Conservation (phyloP, 2,888 invertebrate genomes). For the Oxytorus armatus region DNA sequence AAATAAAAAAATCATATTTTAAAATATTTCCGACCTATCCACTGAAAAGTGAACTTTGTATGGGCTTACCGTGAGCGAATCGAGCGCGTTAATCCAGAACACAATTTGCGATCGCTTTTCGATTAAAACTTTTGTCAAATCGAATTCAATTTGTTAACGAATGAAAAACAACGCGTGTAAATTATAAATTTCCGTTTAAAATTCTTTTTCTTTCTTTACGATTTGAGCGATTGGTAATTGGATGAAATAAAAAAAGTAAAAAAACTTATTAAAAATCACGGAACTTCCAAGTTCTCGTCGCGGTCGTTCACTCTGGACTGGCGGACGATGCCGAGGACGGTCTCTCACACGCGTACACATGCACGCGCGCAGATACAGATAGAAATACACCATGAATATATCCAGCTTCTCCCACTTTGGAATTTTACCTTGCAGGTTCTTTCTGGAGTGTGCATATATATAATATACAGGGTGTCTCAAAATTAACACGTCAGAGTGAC, state of each 20-base stretch:
- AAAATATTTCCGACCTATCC: no score
- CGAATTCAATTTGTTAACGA: not conserved
- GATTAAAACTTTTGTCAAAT: no score
- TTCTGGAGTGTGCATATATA: no score
- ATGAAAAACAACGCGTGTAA: no score
- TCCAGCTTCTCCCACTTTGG: conserved; percentile 75
- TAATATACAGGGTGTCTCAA: no score
- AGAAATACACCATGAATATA: conserved; percentile 41
- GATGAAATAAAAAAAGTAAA: not conserved
- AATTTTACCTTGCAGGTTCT: conserved; percentile 44
- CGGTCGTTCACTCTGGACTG: conserved; percentile 83
- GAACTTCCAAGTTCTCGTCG: conserved; percentile 71
- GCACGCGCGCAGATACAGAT: not conserved
- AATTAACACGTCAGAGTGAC: no score
- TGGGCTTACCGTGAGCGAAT: no score
- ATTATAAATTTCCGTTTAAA: not conserved
- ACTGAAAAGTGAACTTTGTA: no score
- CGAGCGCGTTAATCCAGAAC: no score
- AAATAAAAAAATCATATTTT: no score
- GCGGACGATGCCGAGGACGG: conserved; percentile 76
- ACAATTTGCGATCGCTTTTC: no score
- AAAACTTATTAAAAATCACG: conserved; percentile 27
- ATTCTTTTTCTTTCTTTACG: not conserved
- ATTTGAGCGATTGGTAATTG: not conserved
- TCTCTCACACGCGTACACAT: conserved; percentile 69